Conservation (phyloP, 2,113 vertebrate species). For the Parus major region DNA sequence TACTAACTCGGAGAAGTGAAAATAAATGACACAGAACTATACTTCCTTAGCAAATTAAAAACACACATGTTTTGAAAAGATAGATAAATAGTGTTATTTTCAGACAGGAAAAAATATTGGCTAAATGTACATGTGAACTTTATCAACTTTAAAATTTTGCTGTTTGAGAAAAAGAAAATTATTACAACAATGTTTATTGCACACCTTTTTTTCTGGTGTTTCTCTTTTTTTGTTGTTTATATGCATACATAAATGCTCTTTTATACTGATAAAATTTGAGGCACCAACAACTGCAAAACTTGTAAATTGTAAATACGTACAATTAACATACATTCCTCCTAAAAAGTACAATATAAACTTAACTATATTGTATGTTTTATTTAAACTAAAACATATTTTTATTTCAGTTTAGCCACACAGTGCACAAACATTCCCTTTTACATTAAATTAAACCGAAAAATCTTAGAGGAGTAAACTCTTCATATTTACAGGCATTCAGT, state of each 20-base stretch:
- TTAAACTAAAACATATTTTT: background rate
- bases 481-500: background rate
- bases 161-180: background rate
- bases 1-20: background rate
- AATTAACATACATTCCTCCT: background rate
- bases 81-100: background rate
- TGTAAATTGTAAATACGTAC: background rate
- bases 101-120: background rate
- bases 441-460: background rate
- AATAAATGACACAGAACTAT: background rate
- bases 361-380: background rate
- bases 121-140: background rate
- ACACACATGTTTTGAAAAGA: fast-evolving
- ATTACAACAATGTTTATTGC: background rate
- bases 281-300: background rate
- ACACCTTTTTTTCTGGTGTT: background rate
- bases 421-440: background rate
- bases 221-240: background rate
- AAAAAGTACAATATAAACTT: background rate
- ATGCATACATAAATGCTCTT: background rate
- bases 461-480: background rate
- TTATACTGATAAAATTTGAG: background rate
- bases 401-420: background rate
- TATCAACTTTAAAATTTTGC: background rate
- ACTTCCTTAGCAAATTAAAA: background rate